Conservation (phyloP, 2,888 invertebrate genomes). For the Leucoma salicis region DNA sequence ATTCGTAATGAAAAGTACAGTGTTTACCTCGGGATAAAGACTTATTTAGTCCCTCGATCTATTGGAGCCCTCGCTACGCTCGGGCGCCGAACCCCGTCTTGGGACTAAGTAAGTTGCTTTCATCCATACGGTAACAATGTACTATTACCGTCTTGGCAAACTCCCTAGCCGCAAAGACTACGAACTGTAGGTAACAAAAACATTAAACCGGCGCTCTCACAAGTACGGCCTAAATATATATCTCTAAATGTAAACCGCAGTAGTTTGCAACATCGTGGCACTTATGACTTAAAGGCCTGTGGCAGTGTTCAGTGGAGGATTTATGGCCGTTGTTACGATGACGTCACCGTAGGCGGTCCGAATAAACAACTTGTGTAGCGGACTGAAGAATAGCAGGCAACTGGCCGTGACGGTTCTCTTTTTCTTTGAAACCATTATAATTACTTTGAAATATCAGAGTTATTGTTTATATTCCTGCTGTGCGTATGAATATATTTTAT, state of each 20-base stretch:
- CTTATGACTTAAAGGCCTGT: slow-evolving; percentile 38
- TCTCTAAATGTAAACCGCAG: slow-evolving; percentile 32
- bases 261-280: slow-evolving; percentile 34
- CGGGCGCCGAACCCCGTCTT: too few species aligned
- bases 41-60: too few species aligned
- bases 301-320: slow-evolving; percentile 44
- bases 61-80: too few species aligned
- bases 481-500: too few species aligned
- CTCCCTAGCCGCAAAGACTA: neutral
- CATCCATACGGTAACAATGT: too few species aligned
- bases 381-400: slow-evolving; percentile 33
- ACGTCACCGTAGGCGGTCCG: slow-evolving; percentile 43
- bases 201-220: neutral
- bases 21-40: too few species aligned
- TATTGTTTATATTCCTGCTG: slow-evolving; percentile 27
- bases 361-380: slow-evolving; percentile 46
- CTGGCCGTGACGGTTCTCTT: slow-evolving; percentile 25
- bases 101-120: too few species aligned
- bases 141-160: too few species aligned
- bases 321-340: slow-evolving; percentile 42
- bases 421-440: slow-evolving; percentile 29
- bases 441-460: slow-evolving; percentile 25
- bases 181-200: neutral
- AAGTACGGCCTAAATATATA: slow-evolving; percentile 22
- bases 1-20: too few species aligned